A percentile compares a stretch with the other conserved stretches of the same genome.
These are phyloP conservation scores for Bemisia tabaci DNA, from an alignment of 1,140 invertebrate genomes.

Conservation along the genomic window DNA sequence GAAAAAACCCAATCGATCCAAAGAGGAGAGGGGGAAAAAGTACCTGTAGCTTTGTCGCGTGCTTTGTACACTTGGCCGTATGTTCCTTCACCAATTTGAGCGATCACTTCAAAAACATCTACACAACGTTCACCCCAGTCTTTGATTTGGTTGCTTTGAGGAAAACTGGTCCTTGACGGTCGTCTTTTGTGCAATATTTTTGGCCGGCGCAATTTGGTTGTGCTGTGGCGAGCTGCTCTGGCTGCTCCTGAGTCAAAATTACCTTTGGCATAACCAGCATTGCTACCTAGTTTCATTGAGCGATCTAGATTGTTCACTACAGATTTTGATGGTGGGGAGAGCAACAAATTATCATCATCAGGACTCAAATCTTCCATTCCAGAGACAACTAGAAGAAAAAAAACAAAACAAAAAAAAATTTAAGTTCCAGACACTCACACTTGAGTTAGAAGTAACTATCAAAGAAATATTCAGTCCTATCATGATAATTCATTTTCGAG, in stretches of 20 bases:
- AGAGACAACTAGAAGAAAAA: conserved; percentile 3
- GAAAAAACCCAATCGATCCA: no score
- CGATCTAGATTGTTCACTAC: background rate
- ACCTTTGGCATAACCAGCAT: background rate
- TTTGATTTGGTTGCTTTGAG: conserved; percentile 31
- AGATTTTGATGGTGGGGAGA: background rate
- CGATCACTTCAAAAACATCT: conserved; percentile 62
- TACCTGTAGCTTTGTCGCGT: conserved; percentile 61
- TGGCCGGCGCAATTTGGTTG: conserved; percentile 5
- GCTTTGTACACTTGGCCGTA: conserved; percentile 99
- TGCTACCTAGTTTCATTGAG: background rate
- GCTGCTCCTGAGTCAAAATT: background rate
- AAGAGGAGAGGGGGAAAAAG: no score
- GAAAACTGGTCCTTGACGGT: conserved; percentile 30
- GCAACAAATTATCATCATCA: background rate
- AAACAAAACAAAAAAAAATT: conserved; percentile 1
- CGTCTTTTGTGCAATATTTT: conserved; percentile 15
- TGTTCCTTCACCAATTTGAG: conserved; percentile 96
- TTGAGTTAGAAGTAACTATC: no score
- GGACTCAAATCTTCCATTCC: conserved; percentile 9
- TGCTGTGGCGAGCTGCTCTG: background rate
- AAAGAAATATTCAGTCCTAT: no score
- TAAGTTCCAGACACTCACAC: no score
- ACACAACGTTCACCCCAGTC: conserved; percentile 88
- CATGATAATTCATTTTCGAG: no score